Conservation (phyloP, 2,113 vertebrate genomes). For the Paraplagusia blochii region DNA sequence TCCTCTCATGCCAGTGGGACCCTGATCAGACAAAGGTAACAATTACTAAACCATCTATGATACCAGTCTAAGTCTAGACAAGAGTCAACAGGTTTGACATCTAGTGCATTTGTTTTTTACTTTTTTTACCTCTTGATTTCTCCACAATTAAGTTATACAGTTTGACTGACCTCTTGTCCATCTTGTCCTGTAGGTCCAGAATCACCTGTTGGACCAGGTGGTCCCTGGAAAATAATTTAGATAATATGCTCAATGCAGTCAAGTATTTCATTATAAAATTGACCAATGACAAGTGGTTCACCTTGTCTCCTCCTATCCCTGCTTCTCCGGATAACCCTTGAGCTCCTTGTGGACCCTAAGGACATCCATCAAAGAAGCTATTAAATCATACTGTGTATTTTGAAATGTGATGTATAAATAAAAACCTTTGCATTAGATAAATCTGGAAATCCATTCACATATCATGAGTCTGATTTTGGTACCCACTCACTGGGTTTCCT, state of each 20-base stretch:
- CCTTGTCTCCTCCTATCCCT: constrained; percentile 82
- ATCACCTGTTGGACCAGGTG: constrained; percentile 62
- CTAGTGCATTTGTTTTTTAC: background rate
- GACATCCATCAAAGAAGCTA: constrained; percentile 2
- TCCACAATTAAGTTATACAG: too few species aligned
- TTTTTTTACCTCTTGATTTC: background rate
- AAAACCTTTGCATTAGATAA: background rate
- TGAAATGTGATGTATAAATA: background rate
- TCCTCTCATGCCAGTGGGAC: constrained; percentile 69
- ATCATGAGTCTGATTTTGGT: constrained; percentile 17
- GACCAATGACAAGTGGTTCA: constrained; percentile 42
- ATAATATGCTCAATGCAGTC: background rate
- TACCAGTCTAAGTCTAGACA: too few species aligned
- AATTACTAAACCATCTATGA: background rate
- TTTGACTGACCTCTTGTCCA: constrained; percentile 69
- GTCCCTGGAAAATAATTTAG: constrained; percentile 54
- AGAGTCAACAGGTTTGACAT: too few species aligned
- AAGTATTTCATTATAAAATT: too few species aligned
- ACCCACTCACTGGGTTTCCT: constrained; percentile 82
- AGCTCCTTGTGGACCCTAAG: constrained; percentile 75
- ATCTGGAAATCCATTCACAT: background rate
- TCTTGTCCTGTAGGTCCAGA: constrained; percentile 62
- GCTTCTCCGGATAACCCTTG: constrained; percentile 68
- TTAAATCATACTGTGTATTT: background rate
- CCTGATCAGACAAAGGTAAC: constrained; percentile 64